Evolutionary conservation across 2,888 invertebrate species (phyloP).

Genomic region (Philopedon plagiatum): DNA sequence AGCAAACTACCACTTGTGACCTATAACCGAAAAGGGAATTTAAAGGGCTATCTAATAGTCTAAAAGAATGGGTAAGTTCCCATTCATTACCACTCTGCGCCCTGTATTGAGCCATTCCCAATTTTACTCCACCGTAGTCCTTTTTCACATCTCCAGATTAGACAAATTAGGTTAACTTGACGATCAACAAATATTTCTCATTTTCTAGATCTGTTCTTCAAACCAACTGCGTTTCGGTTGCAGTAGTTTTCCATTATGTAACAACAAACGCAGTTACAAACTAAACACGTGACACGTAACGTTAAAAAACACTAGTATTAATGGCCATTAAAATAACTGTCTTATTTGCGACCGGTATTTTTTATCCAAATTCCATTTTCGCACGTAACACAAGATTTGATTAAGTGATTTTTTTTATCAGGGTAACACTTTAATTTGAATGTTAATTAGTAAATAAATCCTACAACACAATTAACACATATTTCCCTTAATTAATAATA

Average conservation of each 20-base stretch:
- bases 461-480: conserved; percentile 38
- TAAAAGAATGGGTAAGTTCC: too few species aligned
- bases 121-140: too few species aligned
- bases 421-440: conserved; percentile 28
- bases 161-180: too few species aligned
- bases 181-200: too few species aligned
- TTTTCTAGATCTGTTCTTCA: too few species aligned
- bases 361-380: conserved; percentile 12
- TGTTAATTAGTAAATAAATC: conserved; percentile 45
- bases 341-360: neutral
- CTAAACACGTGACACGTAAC: neutral
- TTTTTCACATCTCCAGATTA: too few species aligned
- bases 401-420: conserved; percentile 28
- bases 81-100: too few species aligned
- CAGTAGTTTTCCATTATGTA: neutral
- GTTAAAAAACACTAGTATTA: neutral
- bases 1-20: too few species aligned
- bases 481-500: conserved; percentile 48
- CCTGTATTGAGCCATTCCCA: too few species aligned
- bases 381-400: conserved; percentile 27
- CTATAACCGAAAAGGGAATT: too few species aligned
- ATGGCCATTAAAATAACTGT: neutral
- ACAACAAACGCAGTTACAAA: neutral
- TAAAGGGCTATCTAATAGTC: too few species aligned
- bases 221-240: neutral